These are phyloP conservation scores for Steatornis caripensis DNA, from an alignment of 2,113 vertebrate genomes.

Conservation along the genomic window DNA sequence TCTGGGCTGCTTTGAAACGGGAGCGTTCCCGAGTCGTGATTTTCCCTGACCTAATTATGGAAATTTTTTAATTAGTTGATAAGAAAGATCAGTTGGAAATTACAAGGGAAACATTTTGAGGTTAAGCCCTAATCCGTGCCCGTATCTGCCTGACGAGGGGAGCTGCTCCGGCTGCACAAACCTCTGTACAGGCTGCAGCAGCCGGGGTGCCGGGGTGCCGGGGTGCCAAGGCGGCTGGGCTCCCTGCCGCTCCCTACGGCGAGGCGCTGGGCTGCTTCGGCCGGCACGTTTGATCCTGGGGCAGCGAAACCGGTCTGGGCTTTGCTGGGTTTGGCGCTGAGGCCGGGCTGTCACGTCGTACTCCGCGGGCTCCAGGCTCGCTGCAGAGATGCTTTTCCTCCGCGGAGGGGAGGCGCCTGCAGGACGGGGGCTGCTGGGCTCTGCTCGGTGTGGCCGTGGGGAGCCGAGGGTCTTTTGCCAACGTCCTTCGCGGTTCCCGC, in stretches of 20 bases:
- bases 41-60: slow-evolving; percentile 48
- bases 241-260: accelerated
- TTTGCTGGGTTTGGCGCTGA: background rate
- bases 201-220: background rate
- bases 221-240: no score
- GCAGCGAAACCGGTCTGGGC: background rate
- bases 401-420: accelerated
- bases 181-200: background rate
- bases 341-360: background rate
- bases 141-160: background rate
- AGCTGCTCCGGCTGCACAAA: background rate
- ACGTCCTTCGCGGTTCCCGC: accelerated
- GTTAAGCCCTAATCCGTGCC: background rate
- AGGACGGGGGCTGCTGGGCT: background rate
- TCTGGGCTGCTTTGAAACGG: background rate
- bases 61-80: slow-evolving; percentile 53
- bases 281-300: background rate
- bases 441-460: accelerated
- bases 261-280: background rate
- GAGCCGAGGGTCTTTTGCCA: background rate
- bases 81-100: slow-evolving; percentile 24
- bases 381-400: background rate
- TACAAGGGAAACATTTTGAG: slow-evolving; percentile 12
- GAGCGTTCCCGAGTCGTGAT: background rate
- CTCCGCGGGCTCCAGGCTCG: background rate